Evolutionary conservation across 1,140 invertebrate genomes (phyloP), one percentile per base, ranked within the genome.

Genomic region (Phymastichus coffea): DNA sequence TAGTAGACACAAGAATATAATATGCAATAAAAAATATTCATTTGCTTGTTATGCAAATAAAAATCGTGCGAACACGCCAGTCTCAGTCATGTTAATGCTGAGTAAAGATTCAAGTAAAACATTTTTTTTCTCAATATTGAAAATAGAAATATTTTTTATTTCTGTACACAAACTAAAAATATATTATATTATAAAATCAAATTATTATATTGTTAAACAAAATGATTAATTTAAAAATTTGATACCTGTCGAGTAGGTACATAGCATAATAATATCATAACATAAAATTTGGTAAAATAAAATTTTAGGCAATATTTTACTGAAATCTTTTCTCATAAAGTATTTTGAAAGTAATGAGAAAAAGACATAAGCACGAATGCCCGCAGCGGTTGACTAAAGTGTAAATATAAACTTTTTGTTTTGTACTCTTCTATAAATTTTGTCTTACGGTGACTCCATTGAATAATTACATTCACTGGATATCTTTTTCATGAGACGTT

Each of bases 1-100:
- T 61, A 73, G 68, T 70, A 70, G 65, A 74, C 47, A 66, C 71
- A 71, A 69, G 69, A 65, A 66, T 61, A 59, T 63, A 59, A 60
- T 56, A 66, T 43, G 48, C 23, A 65, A 46, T 53, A 46, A 19
- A 60, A 57, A 47, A 38, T 53, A 54, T 20, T 63, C 52, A 57
- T 57, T 46, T 61, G 49, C 43, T 38, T 33, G 6, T 33, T 33
- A 7, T 33, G 28, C 28, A 12, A 33, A 47, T 61, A 63, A 58
- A 62, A 70, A 70, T 57, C 64, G 63, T 61, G 46, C 55, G 22
- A 30, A 41, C 49, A 56, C 33, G 54, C 19, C 25, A 61, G 58
- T 55, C 58, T 55, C 51, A 61, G 43, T 61, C 35, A 60, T 52
- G 15, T 47, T 17, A 40, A 61, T 61, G 35, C 25, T 55, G 43